Evolutionary conservation across 2,797 vertebrate genomes (phyloP).

Genomic region (Delichon dasypus): DNA sequence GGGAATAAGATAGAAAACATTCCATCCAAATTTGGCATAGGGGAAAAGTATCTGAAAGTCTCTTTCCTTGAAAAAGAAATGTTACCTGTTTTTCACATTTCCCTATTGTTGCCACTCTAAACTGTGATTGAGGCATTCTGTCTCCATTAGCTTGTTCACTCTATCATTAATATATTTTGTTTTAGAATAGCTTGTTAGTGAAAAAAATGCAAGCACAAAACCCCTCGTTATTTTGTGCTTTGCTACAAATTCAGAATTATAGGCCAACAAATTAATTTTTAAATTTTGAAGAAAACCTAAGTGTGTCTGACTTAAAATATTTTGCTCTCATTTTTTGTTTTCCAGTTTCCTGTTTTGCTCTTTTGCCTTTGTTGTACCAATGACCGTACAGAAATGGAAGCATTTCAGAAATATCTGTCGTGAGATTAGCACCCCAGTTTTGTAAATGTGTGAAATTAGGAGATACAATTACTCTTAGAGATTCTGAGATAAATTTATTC

Average conservation of each 20-base stretch:
- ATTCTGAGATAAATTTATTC: not conserved
- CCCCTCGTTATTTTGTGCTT: not conserved
- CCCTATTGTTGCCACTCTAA: not conserved
- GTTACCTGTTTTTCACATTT: not conserved
- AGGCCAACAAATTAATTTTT: not conserved
- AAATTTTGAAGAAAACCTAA: not conserved
- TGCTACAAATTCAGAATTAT: not conserved
- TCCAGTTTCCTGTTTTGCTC: not conserved
- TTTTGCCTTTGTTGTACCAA: not conserved
- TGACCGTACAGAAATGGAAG: not conserved
- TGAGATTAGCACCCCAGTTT: not conserved
- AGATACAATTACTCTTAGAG: not conserved
- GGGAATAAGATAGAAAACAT: not conserved
- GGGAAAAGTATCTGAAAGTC: not conserved
- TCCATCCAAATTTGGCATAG: not conserved
- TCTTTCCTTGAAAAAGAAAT: not conserved
- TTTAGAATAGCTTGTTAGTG: not conserved
- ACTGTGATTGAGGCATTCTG: not conserved
- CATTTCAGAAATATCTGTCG: not conserved
- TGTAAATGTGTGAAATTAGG: not conserved
- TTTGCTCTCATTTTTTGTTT: not conserved
- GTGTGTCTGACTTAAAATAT: not conserved
- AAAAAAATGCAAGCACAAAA: not conserved
- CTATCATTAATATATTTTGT: not conserved
- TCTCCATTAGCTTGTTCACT: not conserved